Percentiles rank a stretch among this genome's conserved stretches.
Conservation (phyloP, 2,113 vertebrate genomes). For the pig (Sus scrofa) region T2T-Sscrofa CM000813.6:32393501-32394000, state of each 20-base stretch:
- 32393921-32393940: slow-evolving; percentile 64
- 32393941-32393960: slow-evolving; percentile 71
- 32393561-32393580: slow-evolving; percentile 84
- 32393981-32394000: slow-evolving; percentile 57
- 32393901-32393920: slow-evolving; percentile 71
- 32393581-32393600: slow-evolving; percentile 79
- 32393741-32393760: not conserved
- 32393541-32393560: slow-evolving; percentile 69
- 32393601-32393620: slow-evolving; percentile 80
- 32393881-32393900: slow-evolving; percentile 79
- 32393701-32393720: slow-evolving; percentile 32
- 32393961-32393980: slow-evolving; percentile 67
- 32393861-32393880: slow-evolving; percentile 57
- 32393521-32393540: slow-evolving; percentile 77
- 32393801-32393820: not conserved
- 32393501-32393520: slow-evolving; percentile 73
- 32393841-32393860: slow-evolving; percentile 47
- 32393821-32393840: slow-evolving; percentile 16
- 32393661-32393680: slow-evolving; percentile 70
- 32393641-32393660: slow-evolving; percentile 75
- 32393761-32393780: not conserved
- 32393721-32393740: slow-evolving; percentile 51
- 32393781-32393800: not conserved
- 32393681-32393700: slow-evolving; percentile 64
- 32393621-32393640: slow-evolving; percentile 77